Conservation (phyloP, 1,140 invertebrate genomes). For the Belonocnema kinseyi region DNA sequence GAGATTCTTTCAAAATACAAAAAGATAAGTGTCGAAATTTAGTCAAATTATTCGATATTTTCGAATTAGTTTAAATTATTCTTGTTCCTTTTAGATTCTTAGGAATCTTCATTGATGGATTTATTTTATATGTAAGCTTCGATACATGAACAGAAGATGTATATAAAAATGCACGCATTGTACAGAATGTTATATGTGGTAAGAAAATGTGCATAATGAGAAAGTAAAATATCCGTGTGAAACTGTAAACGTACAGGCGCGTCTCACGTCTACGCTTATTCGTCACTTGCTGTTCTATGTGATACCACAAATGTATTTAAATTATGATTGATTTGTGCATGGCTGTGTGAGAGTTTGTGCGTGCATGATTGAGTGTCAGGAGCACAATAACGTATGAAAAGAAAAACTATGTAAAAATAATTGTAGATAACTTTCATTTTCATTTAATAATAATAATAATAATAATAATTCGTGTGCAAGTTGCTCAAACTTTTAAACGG, state of each 20-base stretch:
- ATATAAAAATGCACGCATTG: conserved; percentile 8
- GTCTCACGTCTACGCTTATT: not conserved
- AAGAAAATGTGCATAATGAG: conserved; percentile 8
- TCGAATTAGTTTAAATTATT: too few species aligned
- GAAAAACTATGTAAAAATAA: conserved; percentile 11
- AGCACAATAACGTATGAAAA: not conserved
- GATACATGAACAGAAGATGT: not conserved
- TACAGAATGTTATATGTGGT: conserved; percentile 17
- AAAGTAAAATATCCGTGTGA: not conserved
- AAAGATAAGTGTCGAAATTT: too few species aligned
- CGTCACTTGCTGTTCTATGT: conserved; percentile 33
- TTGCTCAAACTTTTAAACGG: not conserved
- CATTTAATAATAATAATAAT: conserved; percentile 34
- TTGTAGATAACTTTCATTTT: conserved; percentile 34
- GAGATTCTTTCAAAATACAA: not conserved
- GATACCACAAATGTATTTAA: conserved; percentile 39
- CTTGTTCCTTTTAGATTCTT: too few species aligned
- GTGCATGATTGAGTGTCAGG: not conserved
- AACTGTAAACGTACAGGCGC: too few species aligned
- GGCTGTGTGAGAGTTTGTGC: conserved; percentile 8
- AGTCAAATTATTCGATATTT: too few species aligned
- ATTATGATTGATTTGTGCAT: conserved; percentile 40
- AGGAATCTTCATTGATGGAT: not conserved
- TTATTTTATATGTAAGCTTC: not conserved
- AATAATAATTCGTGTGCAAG: not conserved